Conservation (phyloP, 2,888 invertebrate genomes). For the Troilus luridus region DNA sequence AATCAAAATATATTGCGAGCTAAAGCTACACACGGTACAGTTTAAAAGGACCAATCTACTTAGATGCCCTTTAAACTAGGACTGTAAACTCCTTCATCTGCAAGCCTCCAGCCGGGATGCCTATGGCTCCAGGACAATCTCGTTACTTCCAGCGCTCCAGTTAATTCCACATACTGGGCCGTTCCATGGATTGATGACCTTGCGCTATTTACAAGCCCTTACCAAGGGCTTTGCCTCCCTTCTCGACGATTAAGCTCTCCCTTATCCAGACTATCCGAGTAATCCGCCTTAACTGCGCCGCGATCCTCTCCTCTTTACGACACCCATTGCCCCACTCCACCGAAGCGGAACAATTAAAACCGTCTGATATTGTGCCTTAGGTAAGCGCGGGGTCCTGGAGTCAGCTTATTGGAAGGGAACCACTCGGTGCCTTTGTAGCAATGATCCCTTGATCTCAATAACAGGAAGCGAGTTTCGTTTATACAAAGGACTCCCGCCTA, state of each 20-base stretch:
- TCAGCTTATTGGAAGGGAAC: neutral
- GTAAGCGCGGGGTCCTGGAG: neutral
- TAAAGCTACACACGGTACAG: neutral
- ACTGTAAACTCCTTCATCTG: slow-evolving; percentile 25
- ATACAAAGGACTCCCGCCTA: neutral
- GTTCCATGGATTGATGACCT: slow-evolving; percentile 36
- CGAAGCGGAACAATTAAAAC: slow-evolving; percentile 6
- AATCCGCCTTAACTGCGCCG: slow-evolving; percentile 33
- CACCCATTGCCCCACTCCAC: neutral
- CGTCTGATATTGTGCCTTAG: slow-evolving; percentile 3
- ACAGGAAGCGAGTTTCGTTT: neutral
- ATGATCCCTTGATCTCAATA: slow-evolving; percentile 20
- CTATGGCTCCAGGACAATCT: neutral
- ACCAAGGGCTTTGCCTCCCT: neutral
- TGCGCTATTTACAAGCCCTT: neutral
- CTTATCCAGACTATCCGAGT: slow-evolving; percentile 18
- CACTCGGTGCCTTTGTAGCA: slow-evolving; percentile 33
- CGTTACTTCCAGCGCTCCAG: neutral
- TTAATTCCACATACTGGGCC: slow-evolving; percentile 33
- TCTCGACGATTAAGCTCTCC: neutral
- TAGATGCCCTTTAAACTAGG: neutral
- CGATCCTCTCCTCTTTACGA: slow-evolving; percentile 2
- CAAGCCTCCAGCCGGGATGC: neutral
- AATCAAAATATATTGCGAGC: neutral
- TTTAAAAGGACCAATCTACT: neutral